A percentile compares a stretch with the other conserved stretches of the same genome.
Conservation (phyloP, 2,888 invertebrate species). For the Stomorhina lunata region DNA sequence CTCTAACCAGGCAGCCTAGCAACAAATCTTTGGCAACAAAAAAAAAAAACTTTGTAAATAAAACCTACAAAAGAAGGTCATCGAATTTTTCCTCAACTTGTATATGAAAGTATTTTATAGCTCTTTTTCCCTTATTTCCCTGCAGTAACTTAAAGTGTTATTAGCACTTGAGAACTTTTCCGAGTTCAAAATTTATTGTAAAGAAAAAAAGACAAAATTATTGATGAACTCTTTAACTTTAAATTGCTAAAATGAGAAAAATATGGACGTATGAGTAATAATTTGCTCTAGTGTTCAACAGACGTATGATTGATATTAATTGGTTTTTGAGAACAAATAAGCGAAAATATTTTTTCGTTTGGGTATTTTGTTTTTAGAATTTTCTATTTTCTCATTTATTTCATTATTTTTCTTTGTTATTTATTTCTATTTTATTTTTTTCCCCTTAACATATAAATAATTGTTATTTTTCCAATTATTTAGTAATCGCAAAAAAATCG, state of each 20-base stretch:
- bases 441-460: conserved; percentile 1
- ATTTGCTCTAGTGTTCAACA: neutral
- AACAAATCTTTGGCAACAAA: neutral
- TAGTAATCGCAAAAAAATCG: neutral
- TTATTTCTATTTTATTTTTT: neutral
- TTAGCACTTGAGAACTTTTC: neutral
- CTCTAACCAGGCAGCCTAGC: neutral
- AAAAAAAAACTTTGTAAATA: neutral
- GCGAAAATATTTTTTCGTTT: neutral
- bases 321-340: conserved; percentile 9
- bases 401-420: neutral
- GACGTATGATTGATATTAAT: conserved; percentile 39
- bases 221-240: neutral
- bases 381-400: neutral
- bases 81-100: conserved; percentile 1
- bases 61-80: conserved; percentile 32
- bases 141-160: neutral
- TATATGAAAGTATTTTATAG: conserved; percentile 35
- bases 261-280: conserved; percentile 39
- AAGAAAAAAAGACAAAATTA: neutral
- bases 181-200: neutral
- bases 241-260: too few relatives aligned
- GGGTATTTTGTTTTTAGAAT: neutral
- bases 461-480: conserved; percentile 1
- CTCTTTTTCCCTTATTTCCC: neutral